phyloP scores from a whole-genome alignment of 2,113 vertebrate species.

The Oceanodroma tethys region DNA sequence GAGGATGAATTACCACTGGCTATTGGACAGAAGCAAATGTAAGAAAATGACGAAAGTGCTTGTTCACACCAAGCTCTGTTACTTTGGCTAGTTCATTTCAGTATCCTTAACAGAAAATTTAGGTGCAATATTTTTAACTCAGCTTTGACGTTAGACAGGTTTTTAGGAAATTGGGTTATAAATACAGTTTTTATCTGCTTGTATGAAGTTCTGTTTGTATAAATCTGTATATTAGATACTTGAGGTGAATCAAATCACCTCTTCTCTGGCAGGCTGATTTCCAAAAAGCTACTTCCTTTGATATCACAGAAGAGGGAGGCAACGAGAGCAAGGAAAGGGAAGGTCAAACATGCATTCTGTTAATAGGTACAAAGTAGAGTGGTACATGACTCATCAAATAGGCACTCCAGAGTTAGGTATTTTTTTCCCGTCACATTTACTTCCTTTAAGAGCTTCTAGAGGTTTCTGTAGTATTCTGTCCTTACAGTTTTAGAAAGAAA shows the following conservation, averaged over 20 bases:
- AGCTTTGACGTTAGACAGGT: not conserved
- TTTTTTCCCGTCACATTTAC: not conserved
- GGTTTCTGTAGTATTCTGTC: not conserved
- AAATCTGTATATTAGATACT: not conserved
- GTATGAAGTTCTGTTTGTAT: not conserved
- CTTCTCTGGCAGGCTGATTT: not conserved
- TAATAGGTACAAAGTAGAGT: slow-evolving; percentile 2
- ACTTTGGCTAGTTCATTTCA: not conserved
- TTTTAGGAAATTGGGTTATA: not conserved
- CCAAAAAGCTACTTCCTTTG: not conserved
- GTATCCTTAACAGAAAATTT: not conserved
- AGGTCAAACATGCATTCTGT: slow-evolving; percentile 5
- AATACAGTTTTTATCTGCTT: not conserved
- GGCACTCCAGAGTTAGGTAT: not conserved
- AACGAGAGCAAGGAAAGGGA: not conserved
- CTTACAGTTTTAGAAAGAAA: not conserved
- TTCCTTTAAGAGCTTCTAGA: slow-evolving; percentile 19
- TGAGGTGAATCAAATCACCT: not conserved
- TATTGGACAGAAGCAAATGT: not conserved
- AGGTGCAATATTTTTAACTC: not conserved
- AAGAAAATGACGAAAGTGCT: not conserved
- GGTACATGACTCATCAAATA: slow-evolving; percentile 29
- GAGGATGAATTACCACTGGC: not conserved
- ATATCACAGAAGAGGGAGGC: not conserved
- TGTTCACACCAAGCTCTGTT: not conserved